Percentiles rank a stretch among this genome's conserved stretches.
phyloP scores from a whole-genome alignment of 2,113 vertebrate species.

The Gambusia affinis region DNA sequence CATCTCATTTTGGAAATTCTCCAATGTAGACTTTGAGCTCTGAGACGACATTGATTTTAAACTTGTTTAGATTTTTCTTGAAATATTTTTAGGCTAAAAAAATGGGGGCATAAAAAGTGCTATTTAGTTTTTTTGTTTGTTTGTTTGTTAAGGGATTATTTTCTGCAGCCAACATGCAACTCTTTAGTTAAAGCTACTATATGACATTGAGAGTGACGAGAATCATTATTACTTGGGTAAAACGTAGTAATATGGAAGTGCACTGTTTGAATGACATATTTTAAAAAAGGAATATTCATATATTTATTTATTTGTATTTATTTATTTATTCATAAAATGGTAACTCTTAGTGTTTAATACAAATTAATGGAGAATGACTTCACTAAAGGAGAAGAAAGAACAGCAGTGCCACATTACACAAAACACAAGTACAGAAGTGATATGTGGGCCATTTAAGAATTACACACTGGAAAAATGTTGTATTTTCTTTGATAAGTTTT shows the following conservation, averaged over 20 bases:
- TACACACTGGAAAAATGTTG: conserved; percentile 68
- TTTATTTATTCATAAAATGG: conserved; percentile 71
- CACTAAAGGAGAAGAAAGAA: conserved; percentile 17
- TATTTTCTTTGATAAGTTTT: conserved; percentile 74
- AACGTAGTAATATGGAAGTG: conserved; percentile 49
- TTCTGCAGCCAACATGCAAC: conserved; percentile 4
- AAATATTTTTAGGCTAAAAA: conserved; percentile 10
- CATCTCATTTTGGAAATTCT: conserved; percentile 43
- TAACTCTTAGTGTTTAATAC: conserved; percentile 31
- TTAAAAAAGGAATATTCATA: conserved; percentile 71
- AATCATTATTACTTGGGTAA: conserved; percentile 1
- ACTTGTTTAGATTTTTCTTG: background rate
- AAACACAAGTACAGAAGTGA: conserved; percentile 23
- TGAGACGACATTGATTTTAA: background rate
- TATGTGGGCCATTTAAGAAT: conserved; percentile 43
- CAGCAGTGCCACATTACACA: conserved; percentile 32
- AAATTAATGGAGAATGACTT: conserved; percentile 15
- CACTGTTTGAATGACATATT: conserved; percentile 70
- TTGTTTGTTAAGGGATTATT: conserved; percentile 2
- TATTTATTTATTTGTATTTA: conserved; percentile 84
- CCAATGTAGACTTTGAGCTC: conserved; percentile 44
- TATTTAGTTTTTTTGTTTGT: background rate
- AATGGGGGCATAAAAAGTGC: background rate
- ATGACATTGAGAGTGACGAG: conserved; percentile 5
- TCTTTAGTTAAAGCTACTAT: conserved; percentile 21